Evolutionary conservation across 2,797 vertebrate genomes (phyloP).

Genomic region (Varecia variegata): DNA sequence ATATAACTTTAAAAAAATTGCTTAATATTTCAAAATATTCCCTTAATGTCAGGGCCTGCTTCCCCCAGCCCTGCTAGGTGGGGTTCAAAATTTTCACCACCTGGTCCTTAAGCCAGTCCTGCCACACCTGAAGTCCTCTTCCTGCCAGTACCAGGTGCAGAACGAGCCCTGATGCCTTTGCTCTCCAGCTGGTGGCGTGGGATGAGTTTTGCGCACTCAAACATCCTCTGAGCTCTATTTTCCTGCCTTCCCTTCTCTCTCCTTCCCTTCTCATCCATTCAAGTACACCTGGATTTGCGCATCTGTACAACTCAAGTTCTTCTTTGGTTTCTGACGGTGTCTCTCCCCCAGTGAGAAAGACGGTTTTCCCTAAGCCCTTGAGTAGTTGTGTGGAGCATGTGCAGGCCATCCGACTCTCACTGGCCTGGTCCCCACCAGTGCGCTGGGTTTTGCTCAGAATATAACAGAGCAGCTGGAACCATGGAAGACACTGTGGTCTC

Average conservation of each 20-base stretch:
- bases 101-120: not conserved
- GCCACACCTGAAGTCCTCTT: not conserved
- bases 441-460: not conserved
- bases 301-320: not conserved
- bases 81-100: not conserved
- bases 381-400: rapidly evolving
- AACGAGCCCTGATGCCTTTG: rapidly evolving
- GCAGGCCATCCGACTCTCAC: not conserved
- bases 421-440: not conserved
- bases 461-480: not conserved
- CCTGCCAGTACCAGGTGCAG: not conserved
- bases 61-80: not conserved
- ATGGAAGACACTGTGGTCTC: not conserved
- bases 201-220: not conserved
- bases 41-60: not conserved
- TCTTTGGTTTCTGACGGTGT: not conserved
- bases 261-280: not conserved
- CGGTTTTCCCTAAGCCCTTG: not conserved
- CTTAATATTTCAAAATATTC: not conserved
- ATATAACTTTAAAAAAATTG: not conserved
- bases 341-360: not conserved
- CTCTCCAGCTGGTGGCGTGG: rapidly evolving
- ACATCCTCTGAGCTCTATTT: not conserved
- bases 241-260: not conserved
- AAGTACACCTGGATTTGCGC: not conserved